Conservation (phyloP, 2,797 vertebrate species). For the Triplophysa yarkandensis region DNA sequence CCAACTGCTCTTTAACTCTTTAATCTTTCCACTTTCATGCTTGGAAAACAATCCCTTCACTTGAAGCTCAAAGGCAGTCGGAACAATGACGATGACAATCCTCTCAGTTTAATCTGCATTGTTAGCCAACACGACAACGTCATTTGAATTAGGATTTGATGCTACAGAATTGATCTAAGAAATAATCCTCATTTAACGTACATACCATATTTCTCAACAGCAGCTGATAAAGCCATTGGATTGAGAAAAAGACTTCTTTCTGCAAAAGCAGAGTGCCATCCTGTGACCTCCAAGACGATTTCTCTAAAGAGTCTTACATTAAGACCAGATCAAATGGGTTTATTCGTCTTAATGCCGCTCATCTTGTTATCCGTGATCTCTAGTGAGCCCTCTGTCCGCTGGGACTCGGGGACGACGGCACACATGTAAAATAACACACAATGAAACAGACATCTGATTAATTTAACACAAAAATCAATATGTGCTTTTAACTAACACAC, state of each 20-base stretch:
- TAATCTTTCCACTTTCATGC: neutral
- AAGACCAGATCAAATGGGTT: constrained; percentile 49
- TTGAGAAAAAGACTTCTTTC: neutral
- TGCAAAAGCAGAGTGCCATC: constrained; percentile 14
- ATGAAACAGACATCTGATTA: constrained; percentile 1
- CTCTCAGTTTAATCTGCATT: constrained; percentile 32
- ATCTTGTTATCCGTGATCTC: constrained; percentile 43
- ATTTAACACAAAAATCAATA: constrained; percentile 32
- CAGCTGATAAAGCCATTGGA: neutral
- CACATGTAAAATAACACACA: constrained; percentile 24
- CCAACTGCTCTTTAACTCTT: neutral
- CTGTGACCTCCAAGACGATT: constrained; percentile 25
- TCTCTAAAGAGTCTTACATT: constrained; percentile 54
- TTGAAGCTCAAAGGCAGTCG: constrained; percentile 42
- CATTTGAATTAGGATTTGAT: neutral
- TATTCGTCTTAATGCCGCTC: constrained; percentile 47
- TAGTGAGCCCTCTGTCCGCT: constrained; percentile 8
- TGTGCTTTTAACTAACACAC: constrained; percentile 12
- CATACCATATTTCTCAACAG: neutral
- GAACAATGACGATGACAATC: constrained; percentile 35
- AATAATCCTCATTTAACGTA: constrained; percentile 18
- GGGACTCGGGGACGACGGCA: neutral
- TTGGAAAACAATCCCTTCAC: constrained; percentile 1
- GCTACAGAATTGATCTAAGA: neutral
- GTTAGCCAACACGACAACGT: constrained; percentile 12